These are phyloP conservation scores for Malurus alboscapulatus DNA, from an alignment of 2,113 vertebrate genomes.

Conservation along the genomic window DNA sequence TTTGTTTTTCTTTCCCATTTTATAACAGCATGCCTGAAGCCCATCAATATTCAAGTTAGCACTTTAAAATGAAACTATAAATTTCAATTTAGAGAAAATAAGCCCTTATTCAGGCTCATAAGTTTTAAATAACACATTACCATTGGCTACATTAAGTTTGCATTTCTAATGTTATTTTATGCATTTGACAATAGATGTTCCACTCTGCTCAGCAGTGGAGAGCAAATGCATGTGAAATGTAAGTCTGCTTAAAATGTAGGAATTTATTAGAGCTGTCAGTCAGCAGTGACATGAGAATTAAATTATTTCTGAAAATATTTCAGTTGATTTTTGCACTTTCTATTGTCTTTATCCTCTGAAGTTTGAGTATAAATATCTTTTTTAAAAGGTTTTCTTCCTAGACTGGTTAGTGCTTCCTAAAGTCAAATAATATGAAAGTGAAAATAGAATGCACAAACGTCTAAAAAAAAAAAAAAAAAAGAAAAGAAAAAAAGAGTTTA, in stretches of 20 bases:
- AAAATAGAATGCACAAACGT: background rate
- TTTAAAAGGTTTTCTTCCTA: constrained; percentile 27
- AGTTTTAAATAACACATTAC: constrained; percentile 87
- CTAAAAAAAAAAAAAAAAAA: fast-evolving
- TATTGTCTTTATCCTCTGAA: constrained; percentile 65
- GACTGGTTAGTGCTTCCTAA: background rate
- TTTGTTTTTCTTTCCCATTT: constrained; percentile 72
- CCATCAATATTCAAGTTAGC: constrained; percentile 79
- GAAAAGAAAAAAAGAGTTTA: background rate
- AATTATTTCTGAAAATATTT: constrained; percentile 76
- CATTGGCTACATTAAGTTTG: constrained; percentile 76
- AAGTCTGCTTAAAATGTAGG: constrained; percentile 77
- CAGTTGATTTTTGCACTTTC: constrained; percentile 36
- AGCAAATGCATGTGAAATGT: constrained; percentile 74
- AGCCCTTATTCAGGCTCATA: constrained; percentile 80
- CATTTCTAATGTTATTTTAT: constrained; percentile 81
- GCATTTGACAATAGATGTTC: constrained; percentile 79
- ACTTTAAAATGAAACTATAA: constrained; percentile 82
- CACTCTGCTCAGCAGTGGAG: constrained; percentile 66
- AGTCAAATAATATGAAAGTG: background rate
- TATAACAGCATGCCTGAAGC: constrained; percentile 59
- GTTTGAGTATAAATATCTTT: constrained; percentile 41
- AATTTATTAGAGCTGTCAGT: constrained; percentile 81
- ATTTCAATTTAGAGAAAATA: constrained; percentile 88
- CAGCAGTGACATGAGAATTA: constrained; percentile 71